phyloP scores from a whole-genome alignment of 2,113 vertebrate genomes.

The Athene noctua region DNA sequence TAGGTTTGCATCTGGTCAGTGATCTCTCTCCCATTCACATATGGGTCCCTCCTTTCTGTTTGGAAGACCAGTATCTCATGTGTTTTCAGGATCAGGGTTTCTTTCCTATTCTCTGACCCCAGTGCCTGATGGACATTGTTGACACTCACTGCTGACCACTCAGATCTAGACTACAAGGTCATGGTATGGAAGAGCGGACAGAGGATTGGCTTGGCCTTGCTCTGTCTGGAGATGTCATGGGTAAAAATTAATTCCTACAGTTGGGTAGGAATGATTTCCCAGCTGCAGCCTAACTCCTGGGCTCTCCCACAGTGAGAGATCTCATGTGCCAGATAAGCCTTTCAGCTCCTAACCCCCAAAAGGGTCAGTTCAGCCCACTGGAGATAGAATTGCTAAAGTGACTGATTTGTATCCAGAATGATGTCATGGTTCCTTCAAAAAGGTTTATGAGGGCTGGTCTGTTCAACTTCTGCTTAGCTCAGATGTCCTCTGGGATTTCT shows the following conservation, averaged over 20 bases:
- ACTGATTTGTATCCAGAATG: neutral
- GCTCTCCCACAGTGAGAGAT: neutral
- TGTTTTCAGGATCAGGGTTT: neutral
- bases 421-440: neutral
- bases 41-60: neutral
- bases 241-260: neutral
- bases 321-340: neutral
- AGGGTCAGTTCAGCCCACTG: neutral
- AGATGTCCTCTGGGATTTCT: neutral
- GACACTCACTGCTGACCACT: neutral
- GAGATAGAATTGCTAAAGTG: neutral
- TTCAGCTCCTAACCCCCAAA: neutral
- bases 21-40: neutral
- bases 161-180: neutral
- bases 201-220: neutral
- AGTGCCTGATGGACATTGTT: neutral
- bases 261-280: neutral
- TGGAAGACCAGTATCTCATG: accelerated
- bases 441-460: neutral
- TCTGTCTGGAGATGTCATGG: neutral
- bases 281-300: neutral
- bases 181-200: neutral
- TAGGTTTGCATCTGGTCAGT: neutral
- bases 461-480: neutral
- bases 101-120: neutral